Evolutionary conservation across 2,113 vertebrate genomes (phyloP), one percentile per base, ranked within the genome.

Genomic region (Prietella phreatophila): DNA sequence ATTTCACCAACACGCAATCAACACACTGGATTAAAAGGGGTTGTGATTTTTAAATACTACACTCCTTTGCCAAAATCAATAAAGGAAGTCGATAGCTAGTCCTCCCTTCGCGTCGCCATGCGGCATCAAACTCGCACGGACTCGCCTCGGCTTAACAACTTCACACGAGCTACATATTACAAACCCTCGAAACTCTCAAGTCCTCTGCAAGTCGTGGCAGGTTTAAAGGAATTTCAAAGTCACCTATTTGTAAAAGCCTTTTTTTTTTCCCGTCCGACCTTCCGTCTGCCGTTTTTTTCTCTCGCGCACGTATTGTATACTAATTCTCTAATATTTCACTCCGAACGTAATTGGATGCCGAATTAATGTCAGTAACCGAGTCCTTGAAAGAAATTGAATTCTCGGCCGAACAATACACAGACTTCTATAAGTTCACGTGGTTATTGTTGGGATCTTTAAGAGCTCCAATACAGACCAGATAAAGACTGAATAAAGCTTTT

Each of bases 21-120:
- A 91, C 90, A 86, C 75, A 56, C 86, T 90, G 89, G 87, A 92
- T 93, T 92, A 90, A 90, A 93, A 90, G 86, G 89, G 86, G 84
- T 84, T 91, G 75, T 90, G 91, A 91, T 92, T 91, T 86, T 89
- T 86, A 90, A 91, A 86, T 79, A 88, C 82, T 91, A 55, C 83
- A 90, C 88, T 89, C 86, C 83, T 69, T 87, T 85, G 89, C 82
- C 89, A 91, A 85, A 91, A 92, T 90, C 91, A 90, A 92, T 91
- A 86, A 81, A 88, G 85, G 53, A 60, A 88, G 91, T 92, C 90
- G 88, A 89, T 89, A 91, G 89, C 56, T 61, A 71, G 88, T 82
- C 56, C 10, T 61, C 86, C 47, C 53, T 33, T 61, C 87, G 67
- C 27, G 50, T 85, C 76, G 27, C 83, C n/a, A 27, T 75, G 55